Percentiles rank a stretch among this genome's conserved stretches.
These are phyloP conservation scores for Pecten maximus DNA, from an alignment of 2,888 invertebrate genomes.

Conservation along the genomic window DNA sequence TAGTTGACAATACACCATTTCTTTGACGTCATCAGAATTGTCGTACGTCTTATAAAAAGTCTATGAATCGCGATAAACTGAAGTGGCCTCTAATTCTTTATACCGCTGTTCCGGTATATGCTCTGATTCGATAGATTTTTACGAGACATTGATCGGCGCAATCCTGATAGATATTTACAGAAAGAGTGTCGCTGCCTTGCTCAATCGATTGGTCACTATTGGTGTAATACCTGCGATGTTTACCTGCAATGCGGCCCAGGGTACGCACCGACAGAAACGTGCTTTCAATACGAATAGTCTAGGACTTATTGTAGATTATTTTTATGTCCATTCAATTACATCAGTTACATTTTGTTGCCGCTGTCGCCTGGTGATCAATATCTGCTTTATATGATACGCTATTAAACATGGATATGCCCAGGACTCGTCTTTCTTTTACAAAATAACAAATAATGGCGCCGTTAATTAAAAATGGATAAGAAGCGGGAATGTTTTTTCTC, in stretches of 20 bases:
- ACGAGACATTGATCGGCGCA: neutral
- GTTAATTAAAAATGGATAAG: too few relatives aligned
- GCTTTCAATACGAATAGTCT: neutral
- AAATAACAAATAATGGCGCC: too few relatives aligned
- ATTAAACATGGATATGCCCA: too few relatives aligned
- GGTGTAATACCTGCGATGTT: neutral
- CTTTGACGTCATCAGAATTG: neutral
- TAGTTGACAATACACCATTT: neutral
- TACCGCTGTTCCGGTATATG: neutral
- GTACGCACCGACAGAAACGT: neutral
- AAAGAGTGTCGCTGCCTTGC: neutral
- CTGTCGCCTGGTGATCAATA: neutral
- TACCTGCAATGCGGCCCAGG: neutral
- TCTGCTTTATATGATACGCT: neutral
- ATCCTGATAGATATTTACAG: slow-evolving; percentile 7
- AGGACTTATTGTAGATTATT: neutral
- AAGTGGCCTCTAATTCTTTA: neutral
- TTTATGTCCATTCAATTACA: neutral
- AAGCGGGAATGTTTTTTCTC: too few relatives aligned
- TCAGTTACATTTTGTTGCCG: neutral
- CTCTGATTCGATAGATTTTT: neutral
- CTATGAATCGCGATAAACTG: slow-evolving; percentile 3
- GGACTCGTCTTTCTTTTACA: too few relatives aligned
- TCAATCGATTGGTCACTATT: slow-evolving; percentile 23
- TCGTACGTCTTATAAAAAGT: neutral